Conservation (phyloP, 2,888 invertebrate species). For the Belgica antarctica region DNA sequence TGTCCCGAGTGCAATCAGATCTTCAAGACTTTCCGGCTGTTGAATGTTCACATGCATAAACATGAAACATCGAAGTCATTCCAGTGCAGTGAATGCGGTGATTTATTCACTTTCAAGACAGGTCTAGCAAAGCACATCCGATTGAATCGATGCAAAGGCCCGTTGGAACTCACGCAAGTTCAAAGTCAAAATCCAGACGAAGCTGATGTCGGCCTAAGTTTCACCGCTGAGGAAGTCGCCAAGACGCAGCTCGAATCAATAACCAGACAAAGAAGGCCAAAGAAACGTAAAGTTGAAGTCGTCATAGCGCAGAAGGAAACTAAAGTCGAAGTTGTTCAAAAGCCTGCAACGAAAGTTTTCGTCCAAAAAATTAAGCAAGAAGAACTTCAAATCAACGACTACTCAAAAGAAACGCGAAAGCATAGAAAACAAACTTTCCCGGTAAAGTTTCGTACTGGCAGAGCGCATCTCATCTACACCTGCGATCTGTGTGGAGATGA, state of each 20-base stretch:
- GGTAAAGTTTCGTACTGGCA: background rate
- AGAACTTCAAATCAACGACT: no score
- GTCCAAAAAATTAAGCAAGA: background rate
- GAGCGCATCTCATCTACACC: conserved; percentile 4
- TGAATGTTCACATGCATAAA: conserved; percentile 26
- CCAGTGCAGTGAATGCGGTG: conserved; percentile 16
- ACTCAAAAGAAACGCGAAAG: background rate
- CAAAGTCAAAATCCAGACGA: background rate
- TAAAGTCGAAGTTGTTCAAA: background rate
- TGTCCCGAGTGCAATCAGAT: conserved; percentile 32
- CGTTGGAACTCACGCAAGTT: no score
- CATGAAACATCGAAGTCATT: conserved; percentile 7
- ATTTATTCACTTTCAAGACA: conserved; percentile 24
- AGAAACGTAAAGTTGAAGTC: background rate
- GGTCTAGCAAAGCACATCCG: conserved; percentile 24
- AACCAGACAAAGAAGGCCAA: background rate
- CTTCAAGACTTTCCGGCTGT: conserved; percentile 17
- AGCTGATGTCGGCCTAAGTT: no score
- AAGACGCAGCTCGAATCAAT: background rate
- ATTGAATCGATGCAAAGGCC: conserved; percentile 37
- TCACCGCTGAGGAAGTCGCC: background rate
- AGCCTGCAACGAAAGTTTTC: background rate
- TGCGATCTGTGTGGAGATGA: conserved; percentile 24
- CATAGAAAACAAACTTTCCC: background rate
- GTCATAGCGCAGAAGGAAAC: background rate